Evolutionary conservation across 2,888 invertebrate species (phyloP), one percentile per base, ranked within the genome.

Genomic region (Epinotia brunnichana): DNA sequence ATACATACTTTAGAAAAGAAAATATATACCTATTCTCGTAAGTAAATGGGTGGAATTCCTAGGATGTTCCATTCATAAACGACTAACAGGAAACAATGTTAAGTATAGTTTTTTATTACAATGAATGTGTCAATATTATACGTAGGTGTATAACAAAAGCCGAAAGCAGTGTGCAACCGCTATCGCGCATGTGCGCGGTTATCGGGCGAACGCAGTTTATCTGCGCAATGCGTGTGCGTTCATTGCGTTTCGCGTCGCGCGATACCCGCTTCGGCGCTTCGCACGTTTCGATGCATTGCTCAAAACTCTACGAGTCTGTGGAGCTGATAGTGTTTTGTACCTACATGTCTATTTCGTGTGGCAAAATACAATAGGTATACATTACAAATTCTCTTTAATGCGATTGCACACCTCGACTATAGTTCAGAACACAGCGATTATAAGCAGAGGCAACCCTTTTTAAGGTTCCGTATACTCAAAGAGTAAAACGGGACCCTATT

Each of bases 241-340:
- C 77, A 79, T 85, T 88, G 87, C 87, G 87, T 90, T 92, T 92
- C 76, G 90, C 89, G 89, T 86, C 76, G 90, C 89, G 89, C 87
- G 88, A 88, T 87, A 86, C 85, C 77, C 85, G 85, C 83, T 82
- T 76, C 78, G 79, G 74, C 79, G 76, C 79, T 78, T 79, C 82
- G 85, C 90, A 90, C 89, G 90, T 90, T 79, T 78, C 79, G 76
- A 79, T 75, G 77, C 80, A 80, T 90, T 90, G 57, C 73, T 66
- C 56, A 68, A 68, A 72, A 57, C 61, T 15, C 60, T 39, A 17
- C 41, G 44, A 24, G 39, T 29, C 51, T 57, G 21, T 54, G 56
- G 24, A 17, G 29, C 19, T 44, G 53, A 61, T 56, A 61, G 61
- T 11, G 61, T 67, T 61, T 41, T 41, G 61, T 57, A 57, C 29